Conservation (phyloP, 2,888 invertebrate species). For the Drosophila paracracens region DNA sequence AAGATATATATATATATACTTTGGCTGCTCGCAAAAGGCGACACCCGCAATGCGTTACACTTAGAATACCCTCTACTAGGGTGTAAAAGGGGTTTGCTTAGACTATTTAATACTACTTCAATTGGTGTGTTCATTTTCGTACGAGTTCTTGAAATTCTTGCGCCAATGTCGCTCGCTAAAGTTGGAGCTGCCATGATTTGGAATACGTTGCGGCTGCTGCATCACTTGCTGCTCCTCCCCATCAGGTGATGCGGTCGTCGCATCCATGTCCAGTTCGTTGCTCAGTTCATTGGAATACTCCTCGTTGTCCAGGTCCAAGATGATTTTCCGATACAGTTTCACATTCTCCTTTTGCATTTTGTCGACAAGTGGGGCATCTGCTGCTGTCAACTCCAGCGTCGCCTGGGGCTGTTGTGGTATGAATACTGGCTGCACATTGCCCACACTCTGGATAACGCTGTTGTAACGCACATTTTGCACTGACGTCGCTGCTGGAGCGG, state of each 20-base stretch:
- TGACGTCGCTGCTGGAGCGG: conserved; percentile 13
- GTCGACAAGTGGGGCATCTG: conserved; percentile 23
- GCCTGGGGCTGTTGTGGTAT: conserved; percentile 20
- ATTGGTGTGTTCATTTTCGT: conserved; percentile 66
- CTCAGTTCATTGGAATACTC: conserved; percentile 69
- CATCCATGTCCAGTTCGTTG: conserved; percentile 55
- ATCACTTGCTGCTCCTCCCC: conserved; percentile 15
- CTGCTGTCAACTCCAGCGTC: conserved; percentile 11
- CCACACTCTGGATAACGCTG: conserved; percentile 83
- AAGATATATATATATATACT: not conserved
- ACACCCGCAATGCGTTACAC: not conserved
- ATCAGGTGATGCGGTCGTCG: conserved; percentile 17
- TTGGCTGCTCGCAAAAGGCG: not conserved
- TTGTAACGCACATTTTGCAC: conserved; percentile 61
- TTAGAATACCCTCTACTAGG: conserved; percentile 1
- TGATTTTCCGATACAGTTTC: conserved; percentile 65
- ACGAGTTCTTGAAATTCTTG: conserved; percentile 82
- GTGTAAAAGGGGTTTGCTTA: not conserved
- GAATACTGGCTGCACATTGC: conserved; percentile 81
- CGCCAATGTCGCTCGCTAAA: conserved; percentile 86
- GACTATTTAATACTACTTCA: conserved; percentile 7
- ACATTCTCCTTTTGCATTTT: conserved; percentile 63
- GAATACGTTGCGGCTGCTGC: conserved; percentile 25
- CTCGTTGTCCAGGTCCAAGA: conserved; percentile 69
- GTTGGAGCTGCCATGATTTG: conserved; percentile 62